Percentiles rank a stretch among this genome's conserved stretches.
Conservation (phyloP, 2,888 invertebrate species). For the Seladonia tumulorum region DNA sequence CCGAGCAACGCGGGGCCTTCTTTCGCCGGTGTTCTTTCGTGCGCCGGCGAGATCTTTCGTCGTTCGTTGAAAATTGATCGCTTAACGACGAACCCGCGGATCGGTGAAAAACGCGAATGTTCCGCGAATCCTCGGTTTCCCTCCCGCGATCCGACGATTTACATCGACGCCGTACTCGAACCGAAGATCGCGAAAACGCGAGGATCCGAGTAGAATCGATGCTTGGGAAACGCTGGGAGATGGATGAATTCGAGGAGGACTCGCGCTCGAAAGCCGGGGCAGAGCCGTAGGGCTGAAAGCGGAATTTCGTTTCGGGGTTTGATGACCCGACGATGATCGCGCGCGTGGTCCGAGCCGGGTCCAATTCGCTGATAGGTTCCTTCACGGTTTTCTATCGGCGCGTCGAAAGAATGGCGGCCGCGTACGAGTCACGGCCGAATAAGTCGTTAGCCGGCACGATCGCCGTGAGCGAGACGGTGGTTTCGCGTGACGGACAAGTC, state of each 20-base stretch:
- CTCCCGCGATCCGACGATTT: not conserved
- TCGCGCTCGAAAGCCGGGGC: not conserved
- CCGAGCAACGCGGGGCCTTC: conserved; percentile 34
- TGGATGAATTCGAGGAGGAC: not conserved
- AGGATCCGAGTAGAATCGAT: not conserved
- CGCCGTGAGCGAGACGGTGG: conserved; percentile 58
- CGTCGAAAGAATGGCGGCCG: conserved; percentile 56
- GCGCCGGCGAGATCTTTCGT: not conserved
- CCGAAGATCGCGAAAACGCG: not conserved
- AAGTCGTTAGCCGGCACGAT: conserved; percentile 64
- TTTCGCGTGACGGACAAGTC: conserved; percentile 64
- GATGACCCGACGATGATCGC: conserved; percentile 22
- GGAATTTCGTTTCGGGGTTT: conserved; percentile 5
- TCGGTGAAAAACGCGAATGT: not conserved
- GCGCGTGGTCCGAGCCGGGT: not conserved
- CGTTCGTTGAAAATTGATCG: conserved; percentile 46
- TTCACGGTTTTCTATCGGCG: conserved; percentile 21
- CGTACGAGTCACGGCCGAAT: conserved; percentile 59
- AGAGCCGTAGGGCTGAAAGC: not conserved
- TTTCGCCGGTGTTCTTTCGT: conserved; percentile 39
- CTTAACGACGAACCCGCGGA: not conserved
- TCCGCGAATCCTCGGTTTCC: conserved; percentile 2
- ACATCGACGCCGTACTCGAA: not conserved
- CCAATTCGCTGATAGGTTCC: conserved; percentile 14
- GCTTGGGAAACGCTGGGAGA: not conserved